Evolutionary conservation across 2,888 invertebrate genomes (phyloP), one percentile per base, ranked within the genome.

Genomic region (Drosophila demipolita): DNA sequence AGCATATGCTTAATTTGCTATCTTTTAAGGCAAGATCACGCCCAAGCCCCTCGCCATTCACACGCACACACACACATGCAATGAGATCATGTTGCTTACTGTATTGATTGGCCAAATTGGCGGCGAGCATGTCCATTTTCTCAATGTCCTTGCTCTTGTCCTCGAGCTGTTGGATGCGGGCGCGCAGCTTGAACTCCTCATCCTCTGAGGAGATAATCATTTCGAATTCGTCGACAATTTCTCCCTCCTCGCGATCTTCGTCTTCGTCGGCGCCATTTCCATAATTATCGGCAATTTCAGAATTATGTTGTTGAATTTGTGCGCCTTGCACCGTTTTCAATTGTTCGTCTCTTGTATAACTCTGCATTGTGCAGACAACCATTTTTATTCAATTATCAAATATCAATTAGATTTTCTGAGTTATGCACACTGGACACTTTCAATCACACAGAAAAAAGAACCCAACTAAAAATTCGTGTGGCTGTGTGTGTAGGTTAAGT

Each of bases 191-290:
- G 35, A 91, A 80, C 59, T 93, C 93, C 53, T 93, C 93, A 67
- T 93, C 93, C 57, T 90, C 87, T 0, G 93, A 93, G 8, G 93
- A 93, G n/a, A 93, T 91, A n/a, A 93, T 93, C 67, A 91, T 87
- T 45, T 93, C 93, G 33, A 81, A 93, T 5, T 92, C 93, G 69
- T 93, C 93, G 5, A 91, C 81, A 73, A 92, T 93, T 87, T 93
- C 92, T n/a, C 92, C 93, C 67, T 93, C 93, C 71, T 93, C 93
- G 3, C 91, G 91, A 57, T 91, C 57, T 4, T 91, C 57, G 1
- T 91, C 91, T 55, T 91, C 91, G 8, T 74, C 82, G 3, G 64
- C 84, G 35, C 38, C 59, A 66, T 58, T 73, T 72, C 48, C 58
- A 73, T 4, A 45, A 45, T 69, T 73, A 68, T 81, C 65, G 69